Conservation (phyloP, 37 sponge, comb jelly and placozoan genomes). For the Amphimedon queenslandica region DNA sequence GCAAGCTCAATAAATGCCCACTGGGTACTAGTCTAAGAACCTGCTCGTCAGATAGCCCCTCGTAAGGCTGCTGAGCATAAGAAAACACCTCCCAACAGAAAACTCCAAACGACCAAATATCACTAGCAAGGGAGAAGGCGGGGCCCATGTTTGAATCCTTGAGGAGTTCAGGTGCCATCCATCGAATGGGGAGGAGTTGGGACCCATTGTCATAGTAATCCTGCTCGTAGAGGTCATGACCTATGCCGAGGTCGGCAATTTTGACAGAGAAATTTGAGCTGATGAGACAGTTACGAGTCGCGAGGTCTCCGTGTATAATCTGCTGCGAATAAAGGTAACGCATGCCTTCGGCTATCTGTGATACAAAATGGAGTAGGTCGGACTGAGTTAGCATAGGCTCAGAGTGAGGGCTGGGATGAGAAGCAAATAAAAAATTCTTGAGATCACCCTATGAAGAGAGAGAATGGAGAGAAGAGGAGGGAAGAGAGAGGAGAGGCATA, state of each 20-base stretch:
- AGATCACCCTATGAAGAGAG: slow-evolving; percentile 64
- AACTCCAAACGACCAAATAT: slow-evolving; percentile 89
- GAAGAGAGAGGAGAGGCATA: too few species aligned
- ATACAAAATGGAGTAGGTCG: slow-evolving; percentile 39
- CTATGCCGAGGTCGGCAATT: slow-evolving; percentile 83
- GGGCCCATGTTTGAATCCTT: slow-evolving; percentile 26
- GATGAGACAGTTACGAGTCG: slow-evolving; percentile 80
- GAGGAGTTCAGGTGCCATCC: slow-evolving; percentile 91
- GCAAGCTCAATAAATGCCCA: slow-evolving; percentile 43
- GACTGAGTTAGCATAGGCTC: slow-evolving; percentile 32
- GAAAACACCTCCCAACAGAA: slow-evolving; percentile 89
- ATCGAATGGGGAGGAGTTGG: slow-evolving; percentile 81
- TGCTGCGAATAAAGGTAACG: slow-evolving; percentile 68
- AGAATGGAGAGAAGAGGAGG: too few species aligned
- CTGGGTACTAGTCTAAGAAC: slow-evolving; percentile 57
- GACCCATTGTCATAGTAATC: slow-evolving; percentile 85
- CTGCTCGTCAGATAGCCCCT: slow-evolving; percentile 54
- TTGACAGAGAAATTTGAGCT: slow-evolving; percentile 66
- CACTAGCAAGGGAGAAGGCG: slow-evolving; percentile 79
- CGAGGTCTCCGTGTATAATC: slow-evolving; percentile 84
- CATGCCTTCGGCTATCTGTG: slow-evolving; percentile 84
- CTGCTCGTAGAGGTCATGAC: slow-evolving; percentile 71
- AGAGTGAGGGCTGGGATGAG: slow-evolving; percentile 13
- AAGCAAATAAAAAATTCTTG: slow-evolving; percentile 55
- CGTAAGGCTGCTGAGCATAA: slow-evolving; percentile 63